phyloP scores from a whole-genome alignment of 2,797 vertebrate species.

The Anguilla megastoma region DNA sequence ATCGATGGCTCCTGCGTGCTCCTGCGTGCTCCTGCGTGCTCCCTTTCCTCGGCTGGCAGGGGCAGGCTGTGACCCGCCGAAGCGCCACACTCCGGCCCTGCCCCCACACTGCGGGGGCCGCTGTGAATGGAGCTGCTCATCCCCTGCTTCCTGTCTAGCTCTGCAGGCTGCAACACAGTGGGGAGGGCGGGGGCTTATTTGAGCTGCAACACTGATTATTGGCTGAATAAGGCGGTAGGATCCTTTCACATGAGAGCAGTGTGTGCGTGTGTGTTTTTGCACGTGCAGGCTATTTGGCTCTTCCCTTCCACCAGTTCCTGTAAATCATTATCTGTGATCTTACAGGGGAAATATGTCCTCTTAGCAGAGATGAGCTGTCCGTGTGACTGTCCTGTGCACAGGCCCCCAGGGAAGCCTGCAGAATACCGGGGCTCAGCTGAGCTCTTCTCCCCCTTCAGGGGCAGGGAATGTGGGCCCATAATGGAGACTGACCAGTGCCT shows the following conservation, averaged over 20 bases:
- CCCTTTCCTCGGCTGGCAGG: not conserved
- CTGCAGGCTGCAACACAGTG: not conserved
- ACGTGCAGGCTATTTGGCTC: not conserved
- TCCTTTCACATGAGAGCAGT: not conserved
- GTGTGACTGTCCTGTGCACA: constrained; percentile 1
- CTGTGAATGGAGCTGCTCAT: not conserved
- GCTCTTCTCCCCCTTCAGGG: not conserved
- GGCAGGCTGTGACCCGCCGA: not conserved
- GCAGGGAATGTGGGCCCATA: not conserved
- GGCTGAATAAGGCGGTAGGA: not conserved
- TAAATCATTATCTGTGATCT: constrained; percentile 18
- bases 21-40: not conserved
- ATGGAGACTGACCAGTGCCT: not conserved
- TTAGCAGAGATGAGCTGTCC: not conserved
- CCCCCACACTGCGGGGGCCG: not conserved
- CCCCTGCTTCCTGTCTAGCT: constrained; percentile 1
- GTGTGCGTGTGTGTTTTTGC: too few relatives aligned
- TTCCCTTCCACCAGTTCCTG: not conserved
- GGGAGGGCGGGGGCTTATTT: not conserved
- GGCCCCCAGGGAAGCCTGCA: not conserved
- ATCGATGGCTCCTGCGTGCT: not conserved
- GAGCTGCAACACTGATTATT: not conserved
- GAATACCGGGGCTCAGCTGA: not conserved
- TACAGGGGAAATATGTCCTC: not conserved
- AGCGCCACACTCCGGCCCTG: not conserved